Evolutionary conservation across 1,140 invertebrate genomes (phyloP).

Genomic region (Harpegnathos saltator): DNA sequence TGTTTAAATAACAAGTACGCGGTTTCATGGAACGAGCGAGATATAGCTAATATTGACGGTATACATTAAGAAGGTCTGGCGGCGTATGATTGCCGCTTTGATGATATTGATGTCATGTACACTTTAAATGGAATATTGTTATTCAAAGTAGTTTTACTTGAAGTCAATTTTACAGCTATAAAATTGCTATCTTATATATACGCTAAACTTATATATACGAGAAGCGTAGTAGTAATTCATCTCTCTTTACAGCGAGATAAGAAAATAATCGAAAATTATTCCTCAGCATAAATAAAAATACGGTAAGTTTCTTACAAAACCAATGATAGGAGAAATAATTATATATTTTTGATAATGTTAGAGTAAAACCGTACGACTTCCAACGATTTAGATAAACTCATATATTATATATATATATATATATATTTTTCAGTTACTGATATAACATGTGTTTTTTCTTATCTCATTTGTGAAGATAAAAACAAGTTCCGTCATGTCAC

Average conservation of each 20-base stretch:
- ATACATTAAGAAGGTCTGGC: constrained; percentile 14
- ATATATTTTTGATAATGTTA: too few species aligned
- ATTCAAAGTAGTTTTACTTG: background rate
- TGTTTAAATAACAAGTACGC: constrained; percentile 42
- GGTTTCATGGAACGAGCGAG: constrained; percentile 31
- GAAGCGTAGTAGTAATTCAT: background rate
- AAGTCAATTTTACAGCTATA: background rate
- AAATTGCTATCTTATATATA: background rate
- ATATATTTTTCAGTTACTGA: too few species aligned
- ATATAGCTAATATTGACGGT: constrained; percentile 54
- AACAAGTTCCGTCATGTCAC: too few species aligned
- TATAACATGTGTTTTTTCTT: too few species aligned
- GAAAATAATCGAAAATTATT: background rate
- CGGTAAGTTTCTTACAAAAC: too few species aligned
- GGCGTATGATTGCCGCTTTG: background rate
- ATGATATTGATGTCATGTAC: background rate
- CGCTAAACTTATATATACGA: background rate
- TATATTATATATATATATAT: too few species aligned
- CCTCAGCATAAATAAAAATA: too few species aligned
- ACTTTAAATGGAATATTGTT: constrained; percentile 5
- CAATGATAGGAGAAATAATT: too few species aligned
- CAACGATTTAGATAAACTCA: too few species aligned
- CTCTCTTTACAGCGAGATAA: background rate
- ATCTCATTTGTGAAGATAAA: too few species aligned
- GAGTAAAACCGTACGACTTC: too few species aligned